Conservation (phyloP, 1,140 invertebrate genomes). For the Halictus rubicundus region DNA sequence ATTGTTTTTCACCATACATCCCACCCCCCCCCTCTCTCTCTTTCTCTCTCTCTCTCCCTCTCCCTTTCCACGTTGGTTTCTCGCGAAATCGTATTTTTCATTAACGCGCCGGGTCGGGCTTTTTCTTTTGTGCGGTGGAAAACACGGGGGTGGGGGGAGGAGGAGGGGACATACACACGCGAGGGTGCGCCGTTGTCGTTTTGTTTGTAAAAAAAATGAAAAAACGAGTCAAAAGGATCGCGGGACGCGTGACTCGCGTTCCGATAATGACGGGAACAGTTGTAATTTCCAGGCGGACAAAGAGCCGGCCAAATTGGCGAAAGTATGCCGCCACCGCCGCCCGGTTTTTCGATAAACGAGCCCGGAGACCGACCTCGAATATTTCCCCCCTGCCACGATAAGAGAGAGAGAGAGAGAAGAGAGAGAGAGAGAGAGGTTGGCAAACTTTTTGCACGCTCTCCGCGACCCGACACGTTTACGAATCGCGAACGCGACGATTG, state of each 20-base stretch:
- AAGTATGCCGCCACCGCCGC: conserved; percentile 70
- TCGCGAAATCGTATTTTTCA: conserved; percentile 13
- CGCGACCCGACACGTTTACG: too few relatives aligned
- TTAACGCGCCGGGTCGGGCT: conserved; percentile 11
- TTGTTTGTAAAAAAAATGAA: conserved; percentile 61
- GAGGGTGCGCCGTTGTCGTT: conserved; percentile 33
- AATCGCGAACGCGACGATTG: neutral
- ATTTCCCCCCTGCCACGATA: neutral
- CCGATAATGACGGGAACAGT: conserved; percentile 78
- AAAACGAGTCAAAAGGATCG: conserved; percentile 76
- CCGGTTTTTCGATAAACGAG: conserved; percentile 41
- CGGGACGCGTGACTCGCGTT: conserved; percentile 70
- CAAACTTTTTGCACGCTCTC: too few relatives aligned
- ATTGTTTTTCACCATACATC: too few relatives aligned
- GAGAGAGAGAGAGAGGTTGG: too few relatives aligned
- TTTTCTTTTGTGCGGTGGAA: too few relatives aligned
- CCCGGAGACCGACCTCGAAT: neutral
- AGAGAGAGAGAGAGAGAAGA: too few relatives aligned
- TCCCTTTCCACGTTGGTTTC: too few relatives aligned
- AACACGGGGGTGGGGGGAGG: too few relatives aligned
- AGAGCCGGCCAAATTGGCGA: conserved; percentile 57
- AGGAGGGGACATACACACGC: too few relatives aligned
- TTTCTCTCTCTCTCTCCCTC: too few relatives aligned
- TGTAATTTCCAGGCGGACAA: conserved; percentile 77
- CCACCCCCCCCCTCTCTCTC: too few relatives aligned